phyloP scores from a whole-genome alignment of 2,113 vertebrate genomes.

The Gambusia affinis region DNA sequence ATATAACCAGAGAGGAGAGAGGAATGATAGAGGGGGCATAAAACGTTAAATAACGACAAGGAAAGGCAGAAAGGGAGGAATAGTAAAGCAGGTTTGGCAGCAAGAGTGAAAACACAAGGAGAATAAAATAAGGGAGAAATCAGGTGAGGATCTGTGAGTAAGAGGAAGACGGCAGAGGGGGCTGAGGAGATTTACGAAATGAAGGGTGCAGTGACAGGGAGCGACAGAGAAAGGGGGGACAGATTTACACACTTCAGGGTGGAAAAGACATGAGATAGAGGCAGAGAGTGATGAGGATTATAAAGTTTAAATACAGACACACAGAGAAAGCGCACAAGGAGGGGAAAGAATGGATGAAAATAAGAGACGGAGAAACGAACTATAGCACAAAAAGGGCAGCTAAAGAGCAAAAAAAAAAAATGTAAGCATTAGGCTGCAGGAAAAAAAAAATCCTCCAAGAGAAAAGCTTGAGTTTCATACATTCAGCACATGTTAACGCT shows the following conservation, averaged over 20 bases:
- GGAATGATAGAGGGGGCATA: slow-evolving; percentile 49
- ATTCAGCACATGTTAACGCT: slow-evolving; percentile 48
- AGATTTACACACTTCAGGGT: slow-evolving; percentile 76
- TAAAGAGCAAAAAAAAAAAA: slow-evolving; percentile 2
- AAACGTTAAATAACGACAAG: slow-evolving; percentile 68
- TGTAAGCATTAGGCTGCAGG: background rate
- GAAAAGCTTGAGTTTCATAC: slow-evolving; percentile 73
- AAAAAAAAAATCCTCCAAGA: slow-evolving; percentile 57
- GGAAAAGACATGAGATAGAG: slow-evolving; percentile 67
- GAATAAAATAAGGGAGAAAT: slow-evolving; percentile 69
- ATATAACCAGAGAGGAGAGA: slow-evolving; percentile 24
- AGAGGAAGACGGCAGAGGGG: slow-evolving; percentile 49
- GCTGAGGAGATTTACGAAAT: slow-evolving; percentile 62
- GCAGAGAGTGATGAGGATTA: slow-evolving; percentile 75
- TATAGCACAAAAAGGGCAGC: slow-evolving; percentile 53
- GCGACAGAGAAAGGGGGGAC: slow-evolving; percentile 24
- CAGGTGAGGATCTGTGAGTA: slow-evolving; percentile 58
- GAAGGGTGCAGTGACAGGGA: slow-evolving; percentile 56
- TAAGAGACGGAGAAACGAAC: slow-evolving; percentile 28
- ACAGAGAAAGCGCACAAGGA: slow-evolving; percentile 48
- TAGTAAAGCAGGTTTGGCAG: slow-evolving; percentile 48
- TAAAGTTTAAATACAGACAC: slow-evolving; percentile 75
- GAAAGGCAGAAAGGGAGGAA: slow-evolving; percentile 48
- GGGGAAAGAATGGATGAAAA: slow-evolving; percentile 46
- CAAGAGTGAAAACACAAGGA: slow-evolving; percentile 63